Base-by-base conservation (phyloP, 2,797 vertebrate genomes). In the Danio jaintianensis region DNA sequence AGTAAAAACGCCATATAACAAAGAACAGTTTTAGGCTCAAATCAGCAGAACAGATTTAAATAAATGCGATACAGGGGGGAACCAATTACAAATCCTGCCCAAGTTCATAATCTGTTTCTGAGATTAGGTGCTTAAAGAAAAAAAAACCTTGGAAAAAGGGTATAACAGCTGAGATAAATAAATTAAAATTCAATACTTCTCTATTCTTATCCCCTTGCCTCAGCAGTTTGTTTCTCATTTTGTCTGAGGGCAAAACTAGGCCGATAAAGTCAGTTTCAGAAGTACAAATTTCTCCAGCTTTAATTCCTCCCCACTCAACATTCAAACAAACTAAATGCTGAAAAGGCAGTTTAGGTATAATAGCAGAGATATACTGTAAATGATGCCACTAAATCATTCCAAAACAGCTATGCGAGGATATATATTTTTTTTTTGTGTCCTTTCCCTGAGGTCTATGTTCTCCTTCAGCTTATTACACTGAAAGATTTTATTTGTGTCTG, bases 161-260 rank as follows among this genome's bases (percentile, higher is more conserved):
- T 55, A 22, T 22, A 67, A 58, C 64, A 58, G 55, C 66, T 61
- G 43, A 87, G 0, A 43, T 52, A 58, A 75, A 64, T 79, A 82
- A 81, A 84, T 77, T 58, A 82, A 83, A 85, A 83, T 84, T 78
- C 62, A 62, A 75, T 48, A 59, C 53, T 47, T 73, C 64, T 86
- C 71, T 64, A 78, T 87, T 79, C 82, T 67, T 50, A 77, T 88
- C 72, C 80, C 43, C 80, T 87, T 87, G 83, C 84, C 58, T 88
- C 89, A 87, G 89, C 87, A 88, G 76, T 88, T 86, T 63, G 62
- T 79, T 74, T 36, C 69, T 62, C 42, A 52, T 69, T 84, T 84
- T 73, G 63, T 82, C 78, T 79, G n/a, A 11, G n/a, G 48, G 59
- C 56, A 82, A 78, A 70, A 63, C 63, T 59, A n/a, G 70, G 45